Conservation (phyloP, 2,888 invertebrate species). For the Isotomurus palustris region DNA sequence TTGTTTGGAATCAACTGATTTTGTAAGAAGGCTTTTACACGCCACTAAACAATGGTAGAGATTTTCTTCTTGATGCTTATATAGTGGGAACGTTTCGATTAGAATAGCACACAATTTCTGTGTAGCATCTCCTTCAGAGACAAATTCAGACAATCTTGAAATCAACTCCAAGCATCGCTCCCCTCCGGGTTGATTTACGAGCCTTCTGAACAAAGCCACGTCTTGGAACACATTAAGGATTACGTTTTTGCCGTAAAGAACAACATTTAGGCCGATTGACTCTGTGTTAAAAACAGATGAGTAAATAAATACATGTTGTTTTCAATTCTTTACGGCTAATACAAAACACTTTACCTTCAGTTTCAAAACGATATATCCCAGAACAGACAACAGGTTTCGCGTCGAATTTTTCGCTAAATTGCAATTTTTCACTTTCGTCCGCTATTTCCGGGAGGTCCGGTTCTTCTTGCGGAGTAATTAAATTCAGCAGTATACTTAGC, state of each 20-base stretch:
- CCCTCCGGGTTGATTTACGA: constrained; percentile 23
- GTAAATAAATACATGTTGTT: constrained; percentile 3
- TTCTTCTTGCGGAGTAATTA: constrained; percentile 20
- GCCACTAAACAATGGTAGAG: constrained; percentile 30
- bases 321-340: too few relatives aligned
- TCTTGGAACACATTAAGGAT: constrained; percentile 33
- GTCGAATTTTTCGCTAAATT: constrained; percentile 6
- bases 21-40: constrained; percentile 21
- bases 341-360: constrained; percentile 12
- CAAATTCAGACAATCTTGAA: constrained; percentile 27
- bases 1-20: constrained; percentile 4
- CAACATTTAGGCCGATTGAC: constrained; percentile 25
- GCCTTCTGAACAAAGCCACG: constrained; percentile 22
- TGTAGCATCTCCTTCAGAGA: constrained; percentile 15
- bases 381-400: constrained; percentile 11
- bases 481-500: constrained; percentile 30
- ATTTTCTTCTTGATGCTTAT: constrained; percentile 34
- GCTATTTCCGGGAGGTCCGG: constrained; percentile 12
- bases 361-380: constrained; percentile 18
- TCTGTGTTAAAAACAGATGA: constrained; percentile 9
- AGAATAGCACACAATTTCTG: constrained; percentile 27
- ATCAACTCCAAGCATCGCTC: constrained; percentile 24
- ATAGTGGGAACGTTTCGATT: constrained; percentile 33
- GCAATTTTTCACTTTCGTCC: not conserved
- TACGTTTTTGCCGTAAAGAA: constrained; percentile 25